A percentile compares a stretch with the other conserved stretches of the same genome.
phyloP scores from a whole-genome alignment of 30 jellyfish, hydroid and myxozoan species.

The Pelagia noctiluca region DNA sequence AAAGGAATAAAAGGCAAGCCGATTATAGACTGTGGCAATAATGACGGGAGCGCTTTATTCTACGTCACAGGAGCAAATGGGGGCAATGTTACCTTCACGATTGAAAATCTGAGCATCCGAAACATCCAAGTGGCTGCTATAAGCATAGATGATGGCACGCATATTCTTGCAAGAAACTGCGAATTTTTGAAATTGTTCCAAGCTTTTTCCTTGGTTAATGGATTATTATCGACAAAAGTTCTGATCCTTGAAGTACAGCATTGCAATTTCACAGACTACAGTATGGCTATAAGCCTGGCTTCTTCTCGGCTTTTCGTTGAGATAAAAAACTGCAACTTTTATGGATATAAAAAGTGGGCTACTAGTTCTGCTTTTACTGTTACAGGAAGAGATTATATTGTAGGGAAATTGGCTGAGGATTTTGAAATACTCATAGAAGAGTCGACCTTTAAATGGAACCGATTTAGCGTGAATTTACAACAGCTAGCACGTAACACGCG shows the following conservation, averaged over 20 bases:
- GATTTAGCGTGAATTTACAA: conserved; percentile 1
- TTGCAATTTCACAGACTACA: not conserved
- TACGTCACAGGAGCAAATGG: conserved; percentile 1
- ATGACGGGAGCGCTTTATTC: not conserved
- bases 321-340: not conserved
- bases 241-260: not conserved
- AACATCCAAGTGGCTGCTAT: not conserved
- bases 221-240: not conserved
- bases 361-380: not conserved
- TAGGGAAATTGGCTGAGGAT: not conserved
- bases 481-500: not conserved
- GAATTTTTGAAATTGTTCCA: not conserved
- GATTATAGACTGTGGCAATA: conserved; percentile 4
- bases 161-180: not conserved
- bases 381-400: not conserved
- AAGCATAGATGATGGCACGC: not conserved
- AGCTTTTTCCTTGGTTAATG: no score
- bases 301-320: not conserved
- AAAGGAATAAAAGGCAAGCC: conserved; percentile 25
- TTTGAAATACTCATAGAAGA: not conserved
- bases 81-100: not conserved
- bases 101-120: conserved; percentile 13
- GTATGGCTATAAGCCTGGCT: not conserved
- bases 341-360: not conserved
- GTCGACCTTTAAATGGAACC: conserved; percentile 22